Evolutionary conservation across 1,140 invertebrate genomes (phyloP).

Genomic region (Ceratosolen fusciceps): DNA sequence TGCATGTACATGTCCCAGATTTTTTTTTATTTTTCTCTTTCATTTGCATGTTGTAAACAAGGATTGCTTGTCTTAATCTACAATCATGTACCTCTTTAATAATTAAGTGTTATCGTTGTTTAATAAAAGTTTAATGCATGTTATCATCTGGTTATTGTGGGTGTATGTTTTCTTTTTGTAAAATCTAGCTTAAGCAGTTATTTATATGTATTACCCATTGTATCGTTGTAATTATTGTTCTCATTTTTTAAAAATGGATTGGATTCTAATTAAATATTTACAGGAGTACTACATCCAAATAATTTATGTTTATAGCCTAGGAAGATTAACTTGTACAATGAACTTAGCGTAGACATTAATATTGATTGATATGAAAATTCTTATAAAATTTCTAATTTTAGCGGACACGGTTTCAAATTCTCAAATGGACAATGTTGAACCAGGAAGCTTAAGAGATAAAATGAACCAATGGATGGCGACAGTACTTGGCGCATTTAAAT

Average conservation of each 20-base stretch:
- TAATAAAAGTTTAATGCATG: conserved; percentile 44
- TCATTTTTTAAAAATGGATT: neutral
- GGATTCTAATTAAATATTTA: neutral
- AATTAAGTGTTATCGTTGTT: conserved; percentile 23
- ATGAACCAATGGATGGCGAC: neutral
- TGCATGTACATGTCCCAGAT: conserved; percentile 3
- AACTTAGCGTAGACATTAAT: neutral
- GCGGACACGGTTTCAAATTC: conserved; percentile 31
- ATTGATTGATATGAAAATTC: neutral
- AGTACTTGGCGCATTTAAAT: neutral
- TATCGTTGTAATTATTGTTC: neutral
- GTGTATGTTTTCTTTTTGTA: neutral
- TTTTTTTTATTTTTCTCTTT: conserved; percentile 13
- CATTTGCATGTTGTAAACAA: conserved; percentile 44
- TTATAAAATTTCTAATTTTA: conserved; percentile 22
- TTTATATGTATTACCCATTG: no score
- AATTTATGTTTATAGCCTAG: neutral
- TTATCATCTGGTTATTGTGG: neutral
- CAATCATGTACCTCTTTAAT: conserved; percentile 21
- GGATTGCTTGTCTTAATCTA: conserved; percentile 21
- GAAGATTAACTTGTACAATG: neutral
- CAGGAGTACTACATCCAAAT: neutral
- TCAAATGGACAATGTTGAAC: neutral
- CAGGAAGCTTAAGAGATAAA: conserved; percentile 26
- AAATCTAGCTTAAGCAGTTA: neutral